Percentiles rank a stretch among this genome's conserved stretches.
Evolutionary conservation across 2,113 vertebrate species (phyloP).

Genomic region (Malurus elegans): DNA sequence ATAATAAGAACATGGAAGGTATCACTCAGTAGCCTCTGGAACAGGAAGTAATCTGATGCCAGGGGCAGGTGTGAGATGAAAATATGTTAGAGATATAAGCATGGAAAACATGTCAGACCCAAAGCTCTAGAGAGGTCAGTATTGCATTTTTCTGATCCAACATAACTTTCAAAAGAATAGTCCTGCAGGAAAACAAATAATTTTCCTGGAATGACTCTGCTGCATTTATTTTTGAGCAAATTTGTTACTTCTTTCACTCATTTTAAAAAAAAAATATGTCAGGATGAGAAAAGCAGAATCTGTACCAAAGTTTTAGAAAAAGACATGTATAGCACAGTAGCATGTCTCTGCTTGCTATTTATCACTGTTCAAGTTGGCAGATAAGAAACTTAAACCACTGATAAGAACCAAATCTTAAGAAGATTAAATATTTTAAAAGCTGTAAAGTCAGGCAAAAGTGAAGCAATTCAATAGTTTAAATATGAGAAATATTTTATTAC

Average conservation of each 20-base stretch:
- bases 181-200: not conserved
- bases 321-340: not conserved
- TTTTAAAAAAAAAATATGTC: not conserved
- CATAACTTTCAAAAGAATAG: not conserved
- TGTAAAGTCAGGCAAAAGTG: not conserved
- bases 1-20: not conserved
- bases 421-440: not conserved
- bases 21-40: not conserved
- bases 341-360: not conserved
- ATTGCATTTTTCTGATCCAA: not conserved
- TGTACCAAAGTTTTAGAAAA: not conserved
- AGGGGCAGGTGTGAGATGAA: not conserved
- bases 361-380: not conserved
- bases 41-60: not conserved
- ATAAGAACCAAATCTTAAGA: not conserved
- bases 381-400: not conserved
- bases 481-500: not conserved
- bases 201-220: not conserved
- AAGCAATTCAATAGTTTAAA: not conserved
- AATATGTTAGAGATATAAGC: not conserved
- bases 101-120: not conserved
- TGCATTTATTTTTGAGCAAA: not conserved
- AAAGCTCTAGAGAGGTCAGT: not conserved
- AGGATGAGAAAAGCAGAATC: not conserved
- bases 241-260: not conserved